A percentile compares a stretch with the other conserved stretches of the same genome.
phyloP scores from a whole-genome alignment of 1,140 invertebrate species.

The Bombus breviceps region DNA sequence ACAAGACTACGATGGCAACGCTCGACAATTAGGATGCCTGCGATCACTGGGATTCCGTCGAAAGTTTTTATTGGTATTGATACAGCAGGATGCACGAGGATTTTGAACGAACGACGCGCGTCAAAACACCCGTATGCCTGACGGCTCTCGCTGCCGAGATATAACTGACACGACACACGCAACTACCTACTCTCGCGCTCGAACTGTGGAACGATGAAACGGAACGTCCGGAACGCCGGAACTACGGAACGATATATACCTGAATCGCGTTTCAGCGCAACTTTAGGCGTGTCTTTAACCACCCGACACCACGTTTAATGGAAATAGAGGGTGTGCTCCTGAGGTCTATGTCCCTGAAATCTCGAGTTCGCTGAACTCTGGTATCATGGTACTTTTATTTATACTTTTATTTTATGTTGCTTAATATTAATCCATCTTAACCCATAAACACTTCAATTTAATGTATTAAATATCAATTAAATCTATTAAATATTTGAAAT shows the following conservation, averaged over 20 bases:
- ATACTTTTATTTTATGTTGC: background rate
- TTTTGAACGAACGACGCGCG: conserved; percentile 48
- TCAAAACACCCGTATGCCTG: conserved; percentile 67
- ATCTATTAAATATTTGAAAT: background rate
- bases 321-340: conserved; percentile 28
- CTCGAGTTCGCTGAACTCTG: background rate
- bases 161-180: conserved; percentile 80
- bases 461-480: too few relatives aligned
- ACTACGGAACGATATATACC: conserved; percentile 62
- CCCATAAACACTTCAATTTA: background rate
- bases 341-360: background rate
- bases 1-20: too few relatives aligned
- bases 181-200: conserved; percentile 71
- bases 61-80: background rate
- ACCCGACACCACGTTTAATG: conserved; percentile 22
- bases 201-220: conserved; percentile 59
- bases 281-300: conserved; percentile 41
- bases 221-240: conserved; percentile 63
- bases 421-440: too few relatives aligned
- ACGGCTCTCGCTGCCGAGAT: conserved; percentile 80
- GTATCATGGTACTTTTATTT: background rate
- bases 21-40: too few relatives aligned
- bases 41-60: background rate
- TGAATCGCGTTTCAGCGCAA: conserved; percentile 38
- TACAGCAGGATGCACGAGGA: conserved; percentile 37